Evolutionary conservation across 1,140 invertebrate species (phyloP).

Genomic region (Alviniconcha marisindica): DNA sequence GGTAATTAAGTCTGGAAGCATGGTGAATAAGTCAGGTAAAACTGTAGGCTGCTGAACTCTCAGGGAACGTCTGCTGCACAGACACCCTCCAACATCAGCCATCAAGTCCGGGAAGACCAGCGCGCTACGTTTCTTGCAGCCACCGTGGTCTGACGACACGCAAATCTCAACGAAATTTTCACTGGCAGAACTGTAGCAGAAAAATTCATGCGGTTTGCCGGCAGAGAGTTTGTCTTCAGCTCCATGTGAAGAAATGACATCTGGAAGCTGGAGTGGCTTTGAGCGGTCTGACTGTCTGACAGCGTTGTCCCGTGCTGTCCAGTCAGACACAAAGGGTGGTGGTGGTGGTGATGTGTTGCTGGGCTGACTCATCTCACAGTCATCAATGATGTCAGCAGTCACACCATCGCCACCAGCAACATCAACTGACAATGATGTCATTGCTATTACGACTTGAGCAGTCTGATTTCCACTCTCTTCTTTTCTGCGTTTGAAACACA

Average conservation of each 20-base stretch:
- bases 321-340: neutral
- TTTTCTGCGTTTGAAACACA: no score
- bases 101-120: neutral
- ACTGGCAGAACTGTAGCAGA: neutral
- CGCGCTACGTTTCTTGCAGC: neutral
- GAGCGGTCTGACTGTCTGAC: neutral
- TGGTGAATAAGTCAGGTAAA: neutral
- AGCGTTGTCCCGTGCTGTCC: neutral
- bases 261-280: neutral
- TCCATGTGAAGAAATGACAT: neutral
- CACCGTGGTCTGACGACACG: neutral
- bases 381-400: neutral
- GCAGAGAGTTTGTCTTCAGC: neutral
- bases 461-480: no score
- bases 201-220: neutral
- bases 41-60: neutral
- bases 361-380: neutral
- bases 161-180: neutral
- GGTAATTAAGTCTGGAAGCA: neutral
- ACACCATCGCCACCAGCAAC: neutral
- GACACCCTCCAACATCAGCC: slow-evolving; percentile 1
- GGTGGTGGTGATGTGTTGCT: neutral
- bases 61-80: neutral
- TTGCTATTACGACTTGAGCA: no score
- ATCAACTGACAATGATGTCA: neutral